Evolutionary conservation across 2,888 invertebrate genomes (phyloP), one percentile per base, ranked within the genome.

Genomic region (Aphelenchoides bicaudatus): DNA sequence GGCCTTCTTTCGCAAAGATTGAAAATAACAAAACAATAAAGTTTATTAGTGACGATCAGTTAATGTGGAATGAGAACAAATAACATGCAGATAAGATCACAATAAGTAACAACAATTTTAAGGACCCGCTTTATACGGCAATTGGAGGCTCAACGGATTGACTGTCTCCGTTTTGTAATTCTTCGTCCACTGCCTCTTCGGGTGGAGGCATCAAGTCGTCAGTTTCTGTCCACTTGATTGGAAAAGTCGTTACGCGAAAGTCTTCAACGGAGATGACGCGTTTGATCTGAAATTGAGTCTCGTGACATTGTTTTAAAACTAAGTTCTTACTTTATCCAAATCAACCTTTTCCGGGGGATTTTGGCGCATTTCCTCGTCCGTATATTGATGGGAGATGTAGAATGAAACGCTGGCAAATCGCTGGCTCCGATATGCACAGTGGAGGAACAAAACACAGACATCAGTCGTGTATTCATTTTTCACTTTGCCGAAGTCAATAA

Each of bases 371-470:
- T 96, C 94, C 0, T 88, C 88, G 73, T 94, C 93, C 3, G 85
- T 86, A 79, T 98, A 98, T 79, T 94, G 94, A 78, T 94, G 96
- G 79, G 94, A 94, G 58, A 98, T 94, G 79, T 94, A 98, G 81
- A 96, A 99, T 1, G 96, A 98, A 2, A 98, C 92, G 61, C 96
- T 85, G 1, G 96, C 91, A 80, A 98, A 98, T 67, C 67, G 62
- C 56, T 72, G 70, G 8, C 63, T 68, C 46, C 70, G 64, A 63
- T 77, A 77, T 47, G 81, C 66, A 81, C 94, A 94, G 1, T 93
- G 93, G 49, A 98, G 82, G 16, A 98, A 82, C 0, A 98, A 91
- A 1, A 98, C 94, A 0, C 96, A 96, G 1, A 98, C 96, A 13
- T 96, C 98, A n/a, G 96, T 85, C 31, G 91, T 91, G 82, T 98